Conservation (phyloP, 2,888 invertebrate genomes). For the Cryptophagus acutangulus region DNA sequence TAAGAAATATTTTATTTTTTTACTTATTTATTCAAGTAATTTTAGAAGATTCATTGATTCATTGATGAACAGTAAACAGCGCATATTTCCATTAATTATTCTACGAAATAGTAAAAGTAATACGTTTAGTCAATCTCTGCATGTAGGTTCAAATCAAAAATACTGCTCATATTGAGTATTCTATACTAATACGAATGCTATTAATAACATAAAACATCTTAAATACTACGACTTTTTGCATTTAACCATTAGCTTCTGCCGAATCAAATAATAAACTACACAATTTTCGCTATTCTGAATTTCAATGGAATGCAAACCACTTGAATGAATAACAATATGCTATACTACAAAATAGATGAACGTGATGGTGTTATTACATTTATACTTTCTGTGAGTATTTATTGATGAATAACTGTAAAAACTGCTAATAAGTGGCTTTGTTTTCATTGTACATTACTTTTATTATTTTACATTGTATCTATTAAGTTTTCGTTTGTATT, state of each 20-base stretch:
- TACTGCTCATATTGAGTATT: constrained; percentile 41
- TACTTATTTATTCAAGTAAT: not conserved
- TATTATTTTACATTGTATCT: constrained; percentile 20
- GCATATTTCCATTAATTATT: not conserved
- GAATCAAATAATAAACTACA: constrained; percentile 13
- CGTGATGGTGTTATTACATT: constrained; percentile 6
- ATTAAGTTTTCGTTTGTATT: constrained; percentile 23
- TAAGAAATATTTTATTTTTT: no score
- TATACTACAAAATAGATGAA: no score
- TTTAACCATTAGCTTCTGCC: constrained; percentile 25
- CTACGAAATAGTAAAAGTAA: no score
- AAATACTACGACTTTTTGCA: constrained; percentile 25
- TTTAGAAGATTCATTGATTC: not conserved
- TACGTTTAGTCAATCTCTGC: no score
- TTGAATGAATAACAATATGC: no score
- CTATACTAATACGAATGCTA: constrained; percentile 11
- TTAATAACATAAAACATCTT: constrained; percentile 21
- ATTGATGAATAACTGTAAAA: constrained; percentile 10
- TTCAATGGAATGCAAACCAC: constrained; percentile 9
- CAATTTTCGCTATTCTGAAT: constrained; percentile 16
- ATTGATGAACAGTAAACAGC: not conserved
- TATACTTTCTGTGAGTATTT: constrained; percentile 6
- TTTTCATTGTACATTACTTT: constrained; percentile 3
- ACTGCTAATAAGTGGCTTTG: not conserved
- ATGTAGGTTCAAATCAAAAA: constrained; percentile 27